Conservation (phyloP, 2,113 vertebrate genomes). For the Alligator mississippiensis region DNA sequence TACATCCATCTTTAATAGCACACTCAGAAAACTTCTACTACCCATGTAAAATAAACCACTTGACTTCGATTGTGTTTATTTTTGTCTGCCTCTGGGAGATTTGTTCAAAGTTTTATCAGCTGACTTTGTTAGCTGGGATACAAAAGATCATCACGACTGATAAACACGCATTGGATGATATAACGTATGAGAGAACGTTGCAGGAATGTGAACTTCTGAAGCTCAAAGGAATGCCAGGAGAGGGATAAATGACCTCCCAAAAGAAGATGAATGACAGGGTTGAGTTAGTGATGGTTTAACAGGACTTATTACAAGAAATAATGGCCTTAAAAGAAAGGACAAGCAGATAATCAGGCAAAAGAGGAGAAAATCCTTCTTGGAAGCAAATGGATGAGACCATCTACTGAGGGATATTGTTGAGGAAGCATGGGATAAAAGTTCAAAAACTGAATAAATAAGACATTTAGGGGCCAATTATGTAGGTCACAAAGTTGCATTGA, state of each 20-base stretch:
- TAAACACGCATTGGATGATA: not conserved
- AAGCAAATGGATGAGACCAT: not conserved
- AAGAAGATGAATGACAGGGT: not conserved
- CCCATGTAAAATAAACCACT: not conserved
- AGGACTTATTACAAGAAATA: not conserved
- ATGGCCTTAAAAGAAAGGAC: not conserved
- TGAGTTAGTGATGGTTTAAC: not conserved
- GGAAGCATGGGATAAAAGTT: not conserved
- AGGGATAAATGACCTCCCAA: not conserved
- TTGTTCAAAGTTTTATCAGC: not conserved
- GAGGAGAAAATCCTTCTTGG: not conserved
- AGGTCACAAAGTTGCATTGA: not conserved
- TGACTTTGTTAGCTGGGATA: not conserved
- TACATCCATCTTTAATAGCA: not conserved
- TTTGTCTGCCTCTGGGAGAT: not conserved
- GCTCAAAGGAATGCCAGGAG: not conserved
- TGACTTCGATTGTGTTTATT: fast-evolving
- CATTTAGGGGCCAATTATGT: not conserved
- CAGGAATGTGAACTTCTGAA: not conserved
- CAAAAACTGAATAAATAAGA: not conserved
- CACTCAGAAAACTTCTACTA: not conserved
- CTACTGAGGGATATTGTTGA: not conserved
- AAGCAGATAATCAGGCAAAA: not conserved
- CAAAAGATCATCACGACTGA: not conserved
- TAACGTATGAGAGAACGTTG: not conserved